phyloP scores from a whole-genome alignment of 1,140 invertebrate species.

The Agrypnia vestita region DNA sequence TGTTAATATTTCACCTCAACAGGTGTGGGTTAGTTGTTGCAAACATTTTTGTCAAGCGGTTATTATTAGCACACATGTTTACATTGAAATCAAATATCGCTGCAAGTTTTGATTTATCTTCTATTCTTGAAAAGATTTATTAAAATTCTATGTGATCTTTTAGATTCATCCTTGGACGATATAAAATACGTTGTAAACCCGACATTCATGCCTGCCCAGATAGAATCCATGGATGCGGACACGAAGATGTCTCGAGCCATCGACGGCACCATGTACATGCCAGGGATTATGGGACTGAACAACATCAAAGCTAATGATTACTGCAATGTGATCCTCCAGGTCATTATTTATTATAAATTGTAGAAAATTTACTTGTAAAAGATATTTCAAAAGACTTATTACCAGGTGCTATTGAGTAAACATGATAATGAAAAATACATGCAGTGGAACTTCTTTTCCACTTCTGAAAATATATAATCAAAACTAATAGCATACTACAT shows the following conservation, averaged over 20 bases:
- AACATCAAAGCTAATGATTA: constrained; percentile 99
- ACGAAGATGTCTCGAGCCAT: constrained; percentile 95
- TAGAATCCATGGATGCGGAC: constrained; percentile 85
- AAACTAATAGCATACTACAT: too few species aligned
- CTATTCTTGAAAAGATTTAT: neutral
- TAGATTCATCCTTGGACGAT: constrained; percentile 97
- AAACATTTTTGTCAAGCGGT: too few species aligned
- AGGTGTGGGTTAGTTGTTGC: too few species aligned
- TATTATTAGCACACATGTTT: too few species aligned
- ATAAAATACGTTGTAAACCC: constrained; percentile 99
- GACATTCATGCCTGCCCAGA: constrained; percentile 91
- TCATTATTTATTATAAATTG: constrained; percentile 65
- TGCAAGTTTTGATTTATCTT: neutral
- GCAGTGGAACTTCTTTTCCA: too few species aligned
- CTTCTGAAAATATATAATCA: too few species aligned
- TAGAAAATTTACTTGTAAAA: neutral
- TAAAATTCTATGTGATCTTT: constrained; percentile 56
- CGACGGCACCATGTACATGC: constrained; percentile 96
- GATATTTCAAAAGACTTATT: constrained; percentile 10
- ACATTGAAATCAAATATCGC: too few species aligned
- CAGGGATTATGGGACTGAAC: constrained; percentile 97
- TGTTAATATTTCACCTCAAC: too few species aligned
- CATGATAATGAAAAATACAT: too few species aligned
- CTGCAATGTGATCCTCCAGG: constrained; percentile 98
- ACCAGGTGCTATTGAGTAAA: constrained; percentile 28